Evolutionary conservation across 2,797 vertebrate species (phyloP).

Genomic region (Phoebastria nigripes): DNA sequence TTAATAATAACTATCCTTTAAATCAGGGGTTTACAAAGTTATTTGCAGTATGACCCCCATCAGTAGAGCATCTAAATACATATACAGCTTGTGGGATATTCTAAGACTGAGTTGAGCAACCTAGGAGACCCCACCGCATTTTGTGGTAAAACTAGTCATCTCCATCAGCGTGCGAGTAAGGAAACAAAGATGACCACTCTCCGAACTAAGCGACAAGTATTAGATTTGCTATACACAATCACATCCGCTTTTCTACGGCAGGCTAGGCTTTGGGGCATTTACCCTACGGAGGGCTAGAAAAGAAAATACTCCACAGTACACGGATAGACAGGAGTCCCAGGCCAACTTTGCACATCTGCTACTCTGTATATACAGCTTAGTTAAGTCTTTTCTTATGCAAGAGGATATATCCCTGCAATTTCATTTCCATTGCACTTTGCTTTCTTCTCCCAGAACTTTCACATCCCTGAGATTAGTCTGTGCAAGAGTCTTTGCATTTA

Average conservation of each 20-base stretch:
- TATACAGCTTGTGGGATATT: background rate
- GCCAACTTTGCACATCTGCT: background rate
- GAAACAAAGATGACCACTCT: background rate
- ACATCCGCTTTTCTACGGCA: background rate
- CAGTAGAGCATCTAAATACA: background rate
- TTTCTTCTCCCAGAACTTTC: background rate
- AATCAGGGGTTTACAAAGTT: background rate
- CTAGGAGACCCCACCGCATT: fast-evolving
- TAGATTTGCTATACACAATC: background rate
- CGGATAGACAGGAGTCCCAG: background rate
- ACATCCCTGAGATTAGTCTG: background rate
- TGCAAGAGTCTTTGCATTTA: background rate
- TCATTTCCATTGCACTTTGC: background rate
- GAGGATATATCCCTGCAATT: background rate
- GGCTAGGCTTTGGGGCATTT: background rate
- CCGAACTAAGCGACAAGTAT: fast-evolving
- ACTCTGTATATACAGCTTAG: background rate
- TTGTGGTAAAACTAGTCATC: background rate
- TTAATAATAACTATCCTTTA: background rate
- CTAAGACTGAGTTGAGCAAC: background rate
- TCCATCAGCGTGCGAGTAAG: background rate
- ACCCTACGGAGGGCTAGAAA: background rate
- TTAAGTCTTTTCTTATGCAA: background rate
- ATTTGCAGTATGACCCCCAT: background rate
- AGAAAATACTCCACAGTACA: background rate